A percentile compares a stretch with the other conserved stretches of the same genome.
phyloP scores from a whole-genome alignment of 2,113 vertebrate species.

The Barnardius zonarius region DNA sequence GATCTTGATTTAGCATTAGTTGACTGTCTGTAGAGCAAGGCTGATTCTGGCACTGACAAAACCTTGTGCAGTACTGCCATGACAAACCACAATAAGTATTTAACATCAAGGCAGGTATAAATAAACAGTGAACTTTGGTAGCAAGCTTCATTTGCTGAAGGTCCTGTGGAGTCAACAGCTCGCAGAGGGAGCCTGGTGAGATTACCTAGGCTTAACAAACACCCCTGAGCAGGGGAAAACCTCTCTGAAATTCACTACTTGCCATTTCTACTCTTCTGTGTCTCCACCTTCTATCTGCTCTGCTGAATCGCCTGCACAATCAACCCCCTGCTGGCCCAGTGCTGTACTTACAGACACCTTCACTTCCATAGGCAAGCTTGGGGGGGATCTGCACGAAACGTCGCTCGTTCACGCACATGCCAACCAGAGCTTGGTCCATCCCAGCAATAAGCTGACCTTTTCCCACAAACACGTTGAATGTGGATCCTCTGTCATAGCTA shows the following conservation, averaged over 20 bases:
- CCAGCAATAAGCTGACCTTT: slow-evolving; percentile 91
- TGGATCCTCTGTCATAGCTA: slow-evolving; percentile 93
- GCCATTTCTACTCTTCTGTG: not conserved
- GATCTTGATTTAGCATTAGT: not conserved
- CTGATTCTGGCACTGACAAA: not conserved
- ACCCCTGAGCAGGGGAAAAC: not conserved
- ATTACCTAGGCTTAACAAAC: not conserved
- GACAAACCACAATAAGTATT: not conserved
- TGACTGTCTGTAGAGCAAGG: not conserved
- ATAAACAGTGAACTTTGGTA: not conserved
- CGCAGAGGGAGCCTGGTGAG: not conserved
- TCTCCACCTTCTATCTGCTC: not conserved
- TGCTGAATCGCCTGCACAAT: not conserved
- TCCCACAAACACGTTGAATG: slow-evolving; percentile 93
- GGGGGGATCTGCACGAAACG: slow-evolving; percentile 90
- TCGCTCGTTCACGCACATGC: slow-evolving; percentile 96
- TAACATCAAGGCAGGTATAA: not conserved
- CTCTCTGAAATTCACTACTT: not conserved
- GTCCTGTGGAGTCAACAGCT: not conserved
- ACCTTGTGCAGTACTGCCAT: not conserved
- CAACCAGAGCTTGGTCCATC: slow-evolving; percentile 93
- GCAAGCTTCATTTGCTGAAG: not conserved
- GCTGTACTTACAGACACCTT: slow-evolving; percentile 84
- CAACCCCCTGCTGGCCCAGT: accelerated
- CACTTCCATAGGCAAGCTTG: slow-evolving; percentile 85